Evolutionary conservation across 2,797 vertebrate species (phyloP).

Genomic region (Decapterus maruadsi): DNA sequence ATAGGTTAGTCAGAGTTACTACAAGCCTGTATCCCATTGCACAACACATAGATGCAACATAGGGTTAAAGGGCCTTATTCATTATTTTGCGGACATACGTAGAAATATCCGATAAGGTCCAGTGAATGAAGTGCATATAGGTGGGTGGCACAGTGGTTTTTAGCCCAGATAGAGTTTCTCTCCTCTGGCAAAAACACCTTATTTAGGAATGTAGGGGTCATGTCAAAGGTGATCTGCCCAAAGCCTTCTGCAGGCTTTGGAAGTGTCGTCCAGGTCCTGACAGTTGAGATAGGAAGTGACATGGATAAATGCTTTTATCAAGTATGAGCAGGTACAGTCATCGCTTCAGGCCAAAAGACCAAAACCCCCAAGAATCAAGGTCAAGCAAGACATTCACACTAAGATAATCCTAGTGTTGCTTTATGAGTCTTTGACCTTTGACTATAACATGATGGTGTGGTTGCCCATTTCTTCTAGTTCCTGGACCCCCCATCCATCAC

Average conservation of each 20-base stretch:
- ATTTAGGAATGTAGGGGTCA: conserved; percentile 57
- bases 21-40: background rate
- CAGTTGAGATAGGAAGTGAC: background rate
- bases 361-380: background rate
- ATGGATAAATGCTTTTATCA: background rate
- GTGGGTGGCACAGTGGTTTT: conserved; percentile 13
- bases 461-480: conserved; percentile 37
- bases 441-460: conserved; percentile 6
- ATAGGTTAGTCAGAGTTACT: conserved; percentile 3
- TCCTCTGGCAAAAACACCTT: conserved; percentile 37
- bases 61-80: background rate
- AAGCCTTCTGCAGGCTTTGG: conserved; percentile 16
- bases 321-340: background rate
- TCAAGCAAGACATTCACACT: background rate
- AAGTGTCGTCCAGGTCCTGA: conserved; percentile 24
- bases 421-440: conserved; percentile 11
- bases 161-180: conserved; percentile 44
- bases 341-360: background rate
- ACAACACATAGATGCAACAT: background rate
- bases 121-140: conserved; percentile 19
- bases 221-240: conserved; percentile 36
- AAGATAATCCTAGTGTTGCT: conserved; percentile 10
- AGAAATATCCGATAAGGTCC: background rate
- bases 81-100: background rate
- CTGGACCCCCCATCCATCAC: conserved; percentile 14